Evolutionary conservation across 2,888 invertebrate species (phyloP).

Genomic region (Rhagium mordax): DNA sequence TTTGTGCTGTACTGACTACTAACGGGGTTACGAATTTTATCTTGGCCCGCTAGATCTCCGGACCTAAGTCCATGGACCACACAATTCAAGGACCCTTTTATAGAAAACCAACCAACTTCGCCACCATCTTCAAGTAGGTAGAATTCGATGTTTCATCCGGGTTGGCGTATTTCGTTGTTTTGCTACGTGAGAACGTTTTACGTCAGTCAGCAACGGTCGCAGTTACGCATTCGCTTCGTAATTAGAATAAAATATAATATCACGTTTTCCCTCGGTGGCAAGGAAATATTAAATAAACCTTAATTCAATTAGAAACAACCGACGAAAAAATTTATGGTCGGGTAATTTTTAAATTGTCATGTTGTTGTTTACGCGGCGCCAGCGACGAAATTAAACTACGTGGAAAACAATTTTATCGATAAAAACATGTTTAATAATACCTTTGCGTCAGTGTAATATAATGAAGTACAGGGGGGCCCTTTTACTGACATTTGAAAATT

Average conservation of each 20-base stretch:
- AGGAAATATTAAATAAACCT: constrained; percentile 1
- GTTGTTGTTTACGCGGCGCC: constrained; percentile 25
- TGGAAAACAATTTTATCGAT: constrained; percentile 22
- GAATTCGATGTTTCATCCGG: too few relatives aligned
- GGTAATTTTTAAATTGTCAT: constrained; percentile 28
- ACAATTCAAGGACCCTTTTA: too few relatives aligned
- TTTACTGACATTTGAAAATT: too few relatives aligned
- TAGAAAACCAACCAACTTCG: too few relatives aligned
- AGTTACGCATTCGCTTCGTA: not conserved
- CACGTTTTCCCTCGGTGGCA: not conserved
- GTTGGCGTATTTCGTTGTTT: too few relatives aligned
- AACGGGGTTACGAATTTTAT: too few relatives aligned
- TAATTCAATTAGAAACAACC: not conserved
- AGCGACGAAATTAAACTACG: constrained; percentile 17
- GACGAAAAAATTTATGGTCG: constrained; percentile 6
- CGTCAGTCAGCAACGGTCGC: too few relatives aligned
- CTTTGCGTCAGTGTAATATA: not conserved
- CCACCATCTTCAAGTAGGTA: too few relatives aligned
- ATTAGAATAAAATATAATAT: not conserved
- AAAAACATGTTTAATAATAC: constrained; percentile 14
- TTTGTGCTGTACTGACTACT: too few relatives aligned
- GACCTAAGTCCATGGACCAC: too few relatives aligned
- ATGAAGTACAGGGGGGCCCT: not conserved
- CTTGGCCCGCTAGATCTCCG: too few relatives aligned
- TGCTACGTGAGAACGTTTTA: too few relatives aligned